These are phyloP conservation scores for Columba guinea DNA, from an alignment of 2,797 vertebrate species.

Conservation along the genomic window DNA sequence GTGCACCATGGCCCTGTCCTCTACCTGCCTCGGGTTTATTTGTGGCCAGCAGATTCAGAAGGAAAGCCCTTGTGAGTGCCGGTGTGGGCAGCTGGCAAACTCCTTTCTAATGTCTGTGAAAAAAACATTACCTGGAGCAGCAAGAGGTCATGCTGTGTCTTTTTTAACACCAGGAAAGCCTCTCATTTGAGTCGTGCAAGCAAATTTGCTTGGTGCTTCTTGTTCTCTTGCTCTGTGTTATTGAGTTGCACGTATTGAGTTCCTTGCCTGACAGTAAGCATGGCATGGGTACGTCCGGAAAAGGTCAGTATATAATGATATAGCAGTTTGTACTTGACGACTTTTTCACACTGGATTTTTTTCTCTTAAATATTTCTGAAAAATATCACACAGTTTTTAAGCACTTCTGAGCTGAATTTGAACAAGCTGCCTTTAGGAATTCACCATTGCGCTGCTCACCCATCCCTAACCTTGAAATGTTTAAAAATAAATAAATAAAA, in stretches of 20 bases:
- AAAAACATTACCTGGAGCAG: neutral
- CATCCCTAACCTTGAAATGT: constrained; percentile 69
- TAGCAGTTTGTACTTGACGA: constrained; percentile 18
- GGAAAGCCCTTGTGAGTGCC: neutral
- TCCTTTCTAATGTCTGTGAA: constrained; percentile 9
- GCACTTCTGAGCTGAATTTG: constrained; percentile 12
- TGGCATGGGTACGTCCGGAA: neutral
- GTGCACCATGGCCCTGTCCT: neutral
- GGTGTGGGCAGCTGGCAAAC: neutral
- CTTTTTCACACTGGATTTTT: constrained; percentile 55
- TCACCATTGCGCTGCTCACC: constrained; percentile 29
- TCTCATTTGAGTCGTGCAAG: neutral
- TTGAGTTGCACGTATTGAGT: neutral
- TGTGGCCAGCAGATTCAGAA: neutral
- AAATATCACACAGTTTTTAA: constrained; percentile 51
- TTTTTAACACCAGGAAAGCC: neutral
- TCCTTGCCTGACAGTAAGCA: neutral
- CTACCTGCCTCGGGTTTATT: neutral
- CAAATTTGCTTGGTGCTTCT: neutral
- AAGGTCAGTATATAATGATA: constrained; percentile 68
- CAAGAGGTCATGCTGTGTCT: neutral
- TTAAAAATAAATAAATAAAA: constrained; percentile 71
- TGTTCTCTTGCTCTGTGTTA: neutral
- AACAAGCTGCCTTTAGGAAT: constrained; percentile 52
- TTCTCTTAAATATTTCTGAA: constrained; percentile 51